Percentiles rank a stretch among this genome's conserved stretches.
Evolutionary conservation across 2,888 invertebrate genomes (phyloP).

Genomic region (Caenorhabditis angaria): DNA sequence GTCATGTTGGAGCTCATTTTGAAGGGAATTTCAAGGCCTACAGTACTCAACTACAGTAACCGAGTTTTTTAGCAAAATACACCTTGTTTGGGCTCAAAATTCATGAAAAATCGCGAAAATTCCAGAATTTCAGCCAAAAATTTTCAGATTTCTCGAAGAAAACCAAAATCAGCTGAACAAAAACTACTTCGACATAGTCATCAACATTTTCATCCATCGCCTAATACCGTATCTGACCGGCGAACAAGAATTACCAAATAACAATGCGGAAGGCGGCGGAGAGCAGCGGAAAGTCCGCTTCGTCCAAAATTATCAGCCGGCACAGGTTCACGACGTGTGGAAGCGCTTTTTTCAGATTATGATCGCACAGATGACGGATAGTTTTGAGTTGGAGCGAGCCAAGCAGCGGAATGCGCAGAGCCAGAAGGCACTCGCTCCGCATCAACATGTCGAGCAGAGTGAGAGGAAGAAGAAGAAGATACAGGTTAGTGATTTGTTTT

Average conservation of each 20-base stretch:
- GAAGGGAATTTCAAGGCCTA: too few species aligned
- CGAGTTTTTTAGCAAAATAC: constrained; percentile 51
- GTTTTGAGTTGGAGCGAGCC: constrained; percentile 69
- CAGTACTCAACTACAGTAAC: too few species aligned
- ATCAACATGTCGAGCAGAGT: constrained; percentile 67
- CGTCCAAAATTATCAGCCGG: constrained; percentile 61
- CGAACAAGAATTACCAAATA: constrained; percentile 54
- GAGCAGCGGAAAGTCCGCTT: constrained; percentile 66
- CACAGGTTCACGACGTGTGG: constrained; percentile 65
- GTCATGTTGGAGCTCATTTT: not conserved
- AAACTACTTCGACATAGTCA: constrained; percentile 69
- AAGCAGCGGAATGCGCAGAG: constrained; percentile 63
- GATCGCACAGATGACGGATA: constrained; percentile 65
- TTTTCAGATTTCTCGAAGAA: constrained; percentile 64
- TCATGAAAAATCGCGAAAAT: too few species aligned
- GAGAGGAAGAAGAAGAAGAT: constrained; percentile 62
- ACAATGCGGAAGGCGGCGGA: constrained; percentile 20
- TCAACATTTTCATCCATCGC: constrained; percentile 61
- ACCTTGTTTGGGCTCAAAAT: too few species aligned
- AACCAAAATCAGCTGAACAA: constrained; percentile 69
- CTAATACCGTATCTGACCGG: constrained; percentile 69
- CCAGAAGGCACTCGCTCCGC: constrained; percentile 69
- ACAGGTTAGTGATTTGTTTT: too few species aligned
- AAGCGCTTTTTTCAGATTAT: constrained; percentile 63
- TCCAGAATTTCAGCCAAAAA: too few species aligned